A percentile compares a stretch with the other conserved stretches of the same genome.
Evolutionary conservation across 1,140 invertebrate species (phyloP).

Genomic region (Armadillidium nasatum): DNA sequence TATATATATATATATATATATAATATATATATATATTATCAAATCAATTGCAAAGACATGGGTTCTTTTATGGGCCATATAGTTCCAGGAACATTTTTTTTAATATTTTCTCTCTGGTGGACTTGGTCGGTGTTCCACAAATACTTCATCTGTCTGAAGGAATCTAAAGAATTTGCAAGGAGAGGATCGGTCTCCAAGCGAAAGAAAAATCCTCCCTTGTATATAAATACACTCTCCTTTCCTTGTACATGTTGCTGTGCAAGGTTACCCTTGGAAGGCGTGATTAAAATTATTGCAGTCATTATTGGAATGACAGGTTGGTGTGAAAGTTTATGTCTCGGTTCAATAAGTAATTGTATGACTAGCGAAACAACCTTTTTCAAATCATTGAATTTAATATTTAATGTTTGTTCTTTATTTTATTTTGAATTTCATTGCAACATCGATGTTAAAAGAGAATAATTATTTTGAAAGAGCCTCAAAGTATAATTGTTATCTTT

Average conservation of each 20-base stretch:
- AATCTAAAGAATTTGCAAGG: neutral
- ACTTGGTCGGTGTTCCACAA: constrained; percentile 48
- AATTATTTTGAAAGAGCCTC: too few relatives aligned
- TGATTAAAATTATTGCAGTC: constrained; percentile 50
- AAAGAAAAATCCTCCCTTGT: neutral
- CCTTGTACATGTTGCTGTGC: constrained; percentile 46
- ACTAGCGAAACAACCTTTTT: too few relatives aligned
- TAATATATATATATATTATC: too few relatives aligned
- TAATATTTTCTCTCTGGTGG: constrained; percentile 54
- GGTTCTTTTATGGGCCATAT: constrained; percentile 48
- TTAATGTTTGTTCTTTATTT: too few relatives aligned
- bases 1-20: too few relatives aligned
- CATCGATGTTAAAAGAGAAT: too few relatives aligned
- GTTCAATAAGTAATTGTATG: too few relatives aligned
- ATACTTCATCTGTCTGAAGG: constrained; percentile 38
- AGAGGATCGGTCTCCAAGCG: neutral
- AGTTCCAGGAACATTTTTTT: constrained; percentile 55
- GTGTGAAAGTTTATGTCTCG: too few relatives aligned
- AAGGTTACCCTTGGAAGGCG: constrained; percentile 48
- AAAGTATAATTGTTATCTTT: too few relatives aligned
- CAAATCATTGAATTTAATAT: too few relatives aligned
- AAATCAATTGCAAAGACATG: too few relatives aligned
- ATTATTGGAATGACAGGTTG: constrained; percentile 50
- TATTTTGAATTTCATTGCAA: too few relatives aligned
- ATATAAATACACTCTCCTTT: constrained; percentile 47